Conservation (phyloP, 2,888 invertebrate species). For the Eupithecia inturbata region DNA sequence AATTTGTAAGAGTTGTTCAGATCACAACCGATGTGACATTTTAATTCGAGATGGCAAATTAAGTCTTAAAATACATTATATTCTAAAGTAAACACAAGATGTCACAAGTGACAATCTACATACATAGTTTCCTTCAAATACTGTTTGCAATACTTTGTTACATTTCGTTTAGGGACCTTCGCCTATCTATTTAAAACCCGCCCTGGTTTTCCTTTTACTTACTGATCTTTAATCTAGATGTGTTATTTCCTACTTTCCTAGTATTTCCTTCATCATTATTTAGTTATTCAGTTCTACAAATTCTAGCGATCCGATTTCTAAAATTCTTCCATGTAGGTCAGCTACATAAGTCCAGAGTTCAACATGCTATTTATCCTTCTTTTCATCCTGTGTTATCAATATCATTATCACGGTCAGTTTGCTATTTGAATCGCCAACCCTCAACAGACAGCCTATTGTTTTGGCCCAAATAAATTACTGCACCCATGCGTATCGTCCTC, state of each 20-base stretch:
- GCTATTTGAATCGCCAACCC: background rate
- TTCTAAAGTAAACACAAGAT: no score
- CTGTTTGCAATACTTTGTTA: background rate
- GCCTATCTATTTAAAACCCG: background rate
- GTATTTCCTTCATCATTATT: background rate
- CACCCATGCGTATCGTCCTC: slow-evolving; percentile 36
- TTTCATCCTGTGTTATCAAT: background rate
- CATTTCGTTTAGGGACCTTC: background rate
- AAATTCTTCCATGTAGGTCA: no score
- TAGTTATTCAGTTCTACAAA: background rate
- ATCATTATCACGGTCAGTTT: background rate
- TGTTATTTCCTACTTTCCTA: background rate
- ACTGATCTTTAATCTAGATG: background rate
- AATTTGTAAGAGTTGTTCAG: background rate
- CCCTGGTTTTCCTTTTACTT: no score
- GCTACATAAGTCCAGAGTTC: no score
- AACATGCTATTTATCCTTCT: background rate
- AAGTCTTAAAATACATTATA: no score
- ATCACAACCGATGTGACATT: background rate
- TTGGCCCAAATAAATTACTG: slow-evolving; percentile 20
- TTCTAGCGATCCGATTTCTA: no score
- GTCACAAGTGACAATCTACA: no score
- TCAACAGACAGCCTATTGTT: slow-evolving; percentile 8
- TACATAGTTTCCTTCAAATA: background rate
- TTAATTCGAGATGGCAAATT: background rate